phyloP scores from a whole-genome alignment of 2,888 invertebrate genomes.

The Glyphotaelius pellucidus region DNA sequence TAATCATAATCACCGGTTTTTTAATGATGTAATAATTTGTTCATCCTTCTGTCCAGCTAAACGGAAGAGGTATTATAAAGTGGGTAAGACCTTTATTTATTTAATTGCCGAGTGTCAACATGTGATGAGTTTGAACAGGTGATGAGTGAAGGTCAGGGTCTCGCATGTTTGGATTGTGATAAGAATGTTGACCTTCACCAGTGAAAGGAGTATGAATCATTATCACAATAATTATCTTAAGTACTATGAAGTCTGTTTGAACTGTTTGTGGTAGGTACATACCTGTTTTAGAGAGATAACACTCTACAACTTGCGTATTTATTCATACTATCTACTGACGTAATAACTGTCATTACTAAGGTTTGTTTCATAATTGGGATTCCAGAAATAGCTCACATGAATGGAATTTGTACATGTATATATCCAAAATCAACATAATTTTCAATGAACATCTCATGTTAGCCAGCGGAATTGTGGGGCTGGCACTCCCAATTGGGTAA shows the following conservation, averaged over 20 bases:
- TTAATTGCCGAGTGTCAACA: background rate
- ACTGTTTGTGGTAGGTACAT: background rate
- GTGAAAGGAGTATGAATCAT: background rate
- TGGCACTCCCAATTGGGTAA: too few species aligned
- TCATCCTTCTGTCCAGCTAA: slow-evolving; percentile 56
- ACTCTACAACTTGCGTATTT: background rate
- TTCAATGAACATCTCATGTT: background rate
- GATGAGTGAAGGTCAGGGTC: background rate
- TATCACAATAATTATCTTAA: background rate
- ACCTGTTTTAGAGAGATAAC: background rate
- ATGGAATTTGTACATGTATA: background rate
- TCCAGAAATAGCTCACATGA: background rate
- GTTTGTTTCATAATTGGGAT: background rate
- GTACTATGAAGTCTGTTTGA: background rate
- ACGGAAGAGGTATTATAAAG: slow-evolving; percentile 61
- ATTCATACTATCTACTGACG: background rate
- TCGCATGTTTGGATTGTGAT: slow-evolving; percentile 19
- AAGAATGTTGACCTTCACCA: slow-evolving; percentile 23
- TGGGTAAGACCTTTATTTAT: slow-evolving; percentile 57
- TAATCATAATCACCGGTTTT: too few species aligned
- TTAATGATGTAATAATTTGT: slow-evolving; percentile 8
- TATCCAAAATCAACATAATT: background rate
- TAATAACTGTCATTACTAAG: background rate
- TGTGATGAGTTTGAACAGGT: slow-evolving; percentile 1
- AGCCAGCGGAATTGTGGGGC: background rate